Evolutionary conservation across 1,140 invertebrate species (phyloP), one percentile per base, ranked within the genome.

Genomic region (Armadillidium nasatum): DNA sequence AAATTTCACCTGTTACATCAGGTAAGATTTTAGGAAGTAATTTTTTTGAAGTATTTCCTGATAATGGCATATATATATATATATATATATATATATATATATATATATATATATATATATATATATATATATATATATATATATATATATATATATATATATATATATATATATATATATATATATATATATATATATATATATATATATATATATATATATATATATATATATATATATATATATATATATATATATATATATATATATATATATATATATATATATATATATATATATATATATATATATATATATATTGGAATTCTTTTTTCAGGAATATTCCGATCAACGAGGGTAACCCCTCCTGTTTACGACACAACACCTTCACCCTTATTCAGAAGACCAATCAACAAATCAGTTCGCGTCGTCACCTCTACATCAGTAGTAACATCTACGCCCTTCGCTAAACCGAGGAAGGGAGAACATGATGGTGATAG

Each of bases 341-440:
- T 60, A 13, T 60, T 60, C 7, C 11, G 19, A 60, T 15, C 50
- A 60, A 60, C 50, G 4, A 19, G 50, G 4, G 50, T 4, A 60
- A 15, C 50, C 1, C 1, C 50, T 60, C 50, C 50, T 3, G 19
- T 1, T 60, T 60, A 13, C 7, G 50, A 13, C 11, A 60, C 50
- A 15, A 60, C 50, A 1, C 50, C 50, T 3, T 19, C 11, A 15
- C 11, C 19, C 11, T 60, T 15, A 13, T 7, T 15, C 50, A 60
- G 19, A 60, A 60, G 19, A 60, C 50, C 11, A 15, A 15, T 60
- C 7, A 2, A 60, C 19, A 13, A 60, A 60, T 60, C 50, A 60
- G 50, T 60, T 67, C 50, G 73, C 0, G 73, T 75, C 10, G 73
- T 75, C 19, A 75, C 73, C 11, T 75, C 73, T 0, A 75, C n/a